Conservation (phyloP, 1,140 invertebrate species). For the Dryas iulia region DNA sequence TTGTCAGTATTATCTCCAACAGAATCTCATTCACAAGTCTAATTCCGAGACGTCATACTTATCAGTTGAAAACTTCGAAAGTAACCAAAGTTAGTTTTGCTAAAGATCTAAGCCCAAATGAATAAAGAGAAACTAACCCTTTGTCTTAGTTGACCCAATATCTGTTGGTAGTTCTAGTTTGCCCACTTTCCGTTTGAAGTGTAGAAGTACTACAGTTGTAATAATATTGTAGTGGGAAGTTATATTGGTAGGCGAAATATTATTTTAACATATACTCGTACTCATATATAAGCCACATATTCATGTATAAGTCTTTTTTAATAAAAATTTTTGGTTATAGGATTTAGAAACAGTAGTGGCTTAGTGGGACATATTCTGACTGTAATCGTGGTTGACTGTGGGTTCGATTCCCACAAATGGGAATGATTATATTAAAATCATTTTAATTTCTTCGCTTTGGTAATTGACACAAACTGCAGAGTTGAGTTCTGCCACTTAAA, state of each 20-base stretch:
- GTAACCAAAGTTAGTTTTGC: constrained; percentile 1
- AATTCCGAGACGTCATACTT: neutral
- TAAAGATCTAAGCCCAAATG: neutral
- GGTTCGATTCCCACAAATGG: too few species aligned
- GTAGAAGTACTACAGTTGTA: neutral
- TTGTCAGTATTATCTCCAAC: neutral
- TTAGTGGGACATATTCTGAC: too few species aligned
- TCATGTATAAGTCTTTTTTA: too few species aligned
- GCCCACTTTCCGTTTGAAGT: neutral
- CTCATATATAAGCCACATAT: too few species aligned
- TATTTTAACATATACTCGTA: too few species aligned
- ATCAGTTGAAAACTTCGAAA: constrained; percentile 2
- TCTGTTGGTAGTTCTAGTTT: neutral
- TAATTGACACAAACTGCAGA: too few species aligned
- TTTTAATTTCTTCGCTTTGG: too few species aligned
- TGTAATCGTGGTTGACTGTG: too few species aligned
- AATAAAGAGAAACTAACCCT: neutral
- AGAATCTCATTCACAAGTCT: neutral
- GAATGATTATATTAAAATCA: too few species aligned
- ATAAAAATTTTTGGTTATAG: too few species aligned
- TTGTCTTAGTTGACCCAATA: neutral
- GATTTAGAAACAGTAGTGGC: too few species aligned
- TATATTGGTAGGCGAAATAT: neutral
- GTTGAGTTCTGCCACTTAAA: too few species aligned
- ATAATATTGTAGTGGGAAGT: neutral